Base-by-base conservation (phyloP, 2,113 vertebrate genomes). In the Corydoras sp. region DNA sequence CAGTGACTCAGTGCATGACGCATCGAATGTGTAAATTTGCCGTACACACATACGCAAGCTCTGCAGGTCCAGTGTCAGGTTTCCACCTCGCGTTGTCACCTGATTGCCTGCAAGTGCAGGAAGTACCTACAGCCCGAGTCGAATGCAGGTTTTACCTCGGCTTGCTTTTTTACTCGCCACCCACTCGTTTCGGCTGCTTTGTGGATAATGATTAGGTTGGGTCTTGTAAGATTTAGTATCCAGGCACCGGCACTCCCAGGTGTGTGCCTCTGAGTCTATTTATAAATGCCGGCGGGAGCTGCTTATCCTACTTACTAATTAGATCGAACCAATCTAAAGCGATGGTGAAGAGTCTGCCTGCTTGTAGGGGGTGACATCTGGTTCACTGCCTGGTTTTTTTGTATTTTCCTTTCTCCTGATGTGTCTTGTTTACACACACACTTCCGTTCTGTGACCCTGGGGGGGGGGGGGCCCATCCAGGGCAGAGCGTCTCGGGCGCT, bases 401-500 rank as follows among this genome's bases (percentile, higher is more conserved):
- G 56, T 72, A 32, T 54, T n/a, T 4, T 54, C n/a, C 56, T 49
- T 71, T 68, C 70, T 63, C 48, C 62, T 65, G 75, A 58, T 76
- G 71, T 80, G 56, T 80, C 76, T 77, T 18, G 14, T 68, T 49
- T 49, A 63, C 63, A 74, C 78, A 58, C 12, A 55, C 68, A 13
- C 9, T 5, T 9, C 50, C 2, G 5, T 32, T 49, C 29, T 13
- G 58, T 75, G 60, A 32, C n/a, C 62, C 29, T 51, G 49, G 18
- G 18, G 18, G 18, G 18, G 2, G 18, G 18, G 18, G 18, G 18
- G 18, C 18, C 18, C 18, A 24, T 24, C 18, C 18, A 24, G 18
- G 18, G 18, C 1, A 24, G 18, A 24, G 2, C 18, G 2, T 24
- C 18, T 2, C 18, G 2, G 18, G 18, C 18, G 18, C 18, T 24